Base-by-base conservation (phyloP, 1,140 invertebrate species). In the Aphelenchoides fujianensis region DNA sequence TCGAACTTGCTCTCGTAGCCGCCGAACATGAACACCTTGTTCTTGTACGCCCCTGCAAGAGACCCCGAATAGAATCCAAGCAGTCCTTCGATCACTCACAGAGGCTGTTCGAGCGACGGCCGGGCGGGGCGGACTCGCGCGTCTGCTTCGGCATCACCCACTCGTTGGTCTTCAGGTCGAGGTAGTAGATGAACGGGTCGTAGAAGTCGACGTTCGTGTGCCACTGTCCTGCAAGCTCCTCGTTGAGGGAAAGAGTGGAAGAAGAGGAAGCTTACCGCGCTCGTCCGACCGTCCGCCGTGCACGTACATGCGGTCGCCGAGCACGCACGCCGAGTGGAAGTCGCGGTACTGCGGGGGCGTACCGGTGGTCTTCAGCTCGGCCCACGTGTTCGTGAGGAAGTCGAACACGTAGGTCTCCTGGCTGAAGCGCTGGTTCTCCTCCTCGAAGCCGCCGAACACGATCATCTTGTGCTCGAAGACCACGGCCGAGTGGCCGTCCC, bases 401-500 rank as follows among this genome's bases (percentile, higher is more conserved):
- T 93, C 88, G 23, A 93, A 86, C 28, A 87, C 87, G 84, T 91
- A 90, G 2, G 93, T 89, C 74, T 91, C 90, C 85, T 91, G 89
- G 27, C 91, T 90, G 85, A 92, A 94, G 72, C 89, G 86, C 75
- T 92, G 90, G 54, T 89, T 88, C 31, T 89, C 88, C 78, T 92
- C 92, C 85, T 91, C 89, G 75, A 81, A 86, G 3, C 93, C 93
- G 28, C 92, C 93, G 87, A 93, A 95, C 67, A 95, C 90, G 79
- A 90, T 93, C 92, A 95, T 95, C 76, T 88, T 89, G 78, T 91
- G 87, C 69, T 88, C 87, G 70, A 92, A 90, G 5, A 94, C 86
- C 84, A 92, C 92, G 1, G 92, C 92, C 16, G 92, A 90, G 85
- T 95, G 93, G 0, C 93, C 93, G 87, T 95, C 93, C 78, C 92